These are phyloP conservation scores for Mionectes macconnelli DNA, from an alignment of 2,113 vertebrate genomes.

Conservation along the genomic window DNA sequence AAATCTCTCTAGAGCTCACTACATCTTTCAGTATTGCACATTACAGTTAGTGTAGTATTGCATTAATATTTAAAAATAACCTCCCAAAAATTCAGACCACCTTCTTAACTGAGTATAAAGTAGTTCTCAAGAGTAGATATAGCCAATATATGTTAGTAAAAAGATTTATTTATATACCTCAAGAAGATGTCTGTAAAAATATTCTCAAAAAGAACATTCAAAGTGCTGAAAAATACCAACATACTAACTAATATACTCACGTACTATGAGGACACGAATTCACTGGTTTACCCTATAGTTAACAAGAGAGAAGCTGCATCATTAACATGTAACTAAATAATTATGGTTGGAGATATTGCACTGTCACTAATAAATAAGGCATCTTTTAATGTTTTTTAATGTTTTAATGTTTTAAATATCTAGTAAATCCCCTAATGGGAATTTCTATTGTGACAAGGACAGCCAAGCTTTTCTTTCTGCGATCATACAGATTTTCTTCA, in stretches of 20 bases:
- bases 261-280: not conserved
- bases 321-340: not conserved
- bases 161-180: not conserved
- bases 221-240: not conserved
- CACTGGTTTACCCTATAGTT: not conserved
- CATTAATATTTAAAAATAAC: not conserved
- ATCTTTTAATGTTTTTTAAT: too few relatives aligned
- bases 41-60: not conserved
- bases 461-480: not conserved
- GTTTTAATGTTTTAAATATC: not conserved
- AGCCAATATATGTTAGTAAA: not conserved
- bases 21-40: not conserved
- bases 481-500: not conserved
- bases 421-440: not conserved
- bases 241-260: not conserved
- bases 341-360: not conserved
- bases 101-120: not conserved
- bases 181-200: not conserved
- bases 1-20: not conserved
- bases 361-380: not conserved
- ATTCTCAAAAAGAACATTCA: not conserved
- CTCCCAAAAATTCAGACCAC: not conserved
- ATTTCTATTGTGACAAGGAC: not conserved
- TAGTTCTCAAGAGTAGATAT: not conserved
- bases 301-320: not conserved